Base-by-base conservation (phyloP, 1,140 invertebrate species). In the Adelges cooleyi region DNA sequence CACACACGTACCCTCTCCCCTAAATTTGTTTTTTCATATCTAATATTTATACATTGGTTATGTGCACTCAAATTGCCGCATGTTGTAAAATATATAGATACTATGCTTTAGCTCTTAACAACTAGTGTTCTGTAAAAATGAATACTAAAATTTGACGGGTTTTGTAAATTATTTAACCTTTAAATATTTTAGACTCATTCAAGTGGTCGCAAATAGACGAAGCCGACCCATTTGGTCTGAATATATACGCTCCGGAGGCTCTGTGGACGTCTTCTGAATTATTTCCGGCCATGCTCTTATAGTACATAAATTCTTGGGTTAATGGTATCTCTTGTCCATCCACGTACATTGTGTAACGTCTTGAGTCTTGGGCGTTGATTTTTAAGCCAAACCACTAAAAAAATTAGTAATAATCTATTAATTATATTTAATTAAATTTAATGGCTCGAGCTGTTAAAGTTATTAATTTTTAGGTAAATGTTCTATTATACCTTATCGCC, bases 231-330 rank as follows among this genome's bases (percentile, higher is more conserved):
- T 80, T 76, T 8, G 84, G 83, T 54, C 84, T 69, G 72, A 86
- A 86, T 53, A 84, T 79, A 69, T 86, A 86, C 1, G 84, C 84
- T 2, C 83, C 84, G 13, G 77, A 78, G 10, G 79, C 72, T 67
- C 79, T 70, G 15, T 72, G 69, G 2, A 73, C 70, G 27, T 71
- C 71, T 10, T 73, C 69, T 13, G 54, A 65, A 69, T 78, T 78
- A 27, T 77, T 70, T 6, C 79, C 78, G 40, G 74, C 72, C 65
- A 79, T 78, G 2, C 80, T 80, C 4, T 75, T 72, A 70, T 89
- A 89, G 71, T 79, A 86, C 25, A 78, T 75, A 66, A 79, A 77
- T 66, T 76, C 71, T 38, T 78, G 74, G 5, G 72, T 68, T 10
- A 79, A 67, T 0, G 62, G 48, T 2, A 72, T 68, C 11, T 48